Conservation (phyloP, 2,113 vertebrate species). For the Halcyon malimbica region DNA sequence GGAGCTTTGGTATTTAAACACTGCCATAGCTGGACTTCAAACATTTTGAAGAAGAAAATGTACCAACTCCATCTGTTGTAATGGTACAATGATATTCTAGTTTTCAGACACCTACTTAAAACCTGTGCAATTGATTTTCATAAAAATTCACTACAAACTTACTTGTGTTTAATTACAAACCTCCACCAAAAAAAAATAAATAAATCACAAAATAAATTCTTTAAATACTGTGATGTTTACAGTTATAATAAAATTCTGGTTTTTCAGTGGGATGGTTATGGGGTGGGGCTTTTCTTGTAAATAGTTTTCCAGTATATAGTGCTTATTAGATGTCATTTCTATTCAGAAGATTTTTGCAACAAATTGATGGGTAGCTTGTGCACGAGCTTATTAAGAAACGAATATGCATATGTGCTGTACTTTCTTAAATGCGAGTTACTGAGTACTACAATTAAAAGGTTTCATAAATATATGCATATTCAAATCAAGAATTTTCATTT, state of each 20-base stretch:
- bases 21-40: not conserved
- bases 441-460: not conserved
- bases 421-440: not conserved
- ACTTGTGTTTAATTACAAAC: slow-evolving; percentile 28
- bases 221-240: not conserved
- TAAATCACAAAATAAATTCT: not conserved
- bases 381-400: not conserved
- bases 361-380: not conserved
- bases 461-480: not conserved
- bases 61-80: slow-evolving; percentile 40
- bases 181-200: not conserved
- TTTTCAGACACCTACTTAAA: slow-evolving; percentile 73
- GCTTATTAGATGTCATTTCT: slow-evolving; percentile 4
- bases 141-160: not conserved
- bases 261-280: not conserved
- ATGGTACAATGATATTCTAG: slow-evolving; percentile 26
- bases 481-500: not conserved
- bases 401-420: not conserved
- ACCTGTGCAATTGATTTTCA: slow-evolving; percentile 40
- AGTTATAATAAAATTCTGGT: not conserved
- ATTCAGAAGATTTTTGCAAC: not conserved
- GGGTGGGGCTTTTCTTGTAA: not conserved
- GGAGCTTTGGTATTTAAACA: slow-evolving; percentile 6
- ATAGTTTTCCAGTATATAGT: not conserved
- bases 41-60: slow-evolving; percentile 18